Percentiles rank a stretch among this genome's conserved stretches.
Conservation (phyloP, 2,888 invertebrate species). For the Chrysolina haemoptera region DNA sequence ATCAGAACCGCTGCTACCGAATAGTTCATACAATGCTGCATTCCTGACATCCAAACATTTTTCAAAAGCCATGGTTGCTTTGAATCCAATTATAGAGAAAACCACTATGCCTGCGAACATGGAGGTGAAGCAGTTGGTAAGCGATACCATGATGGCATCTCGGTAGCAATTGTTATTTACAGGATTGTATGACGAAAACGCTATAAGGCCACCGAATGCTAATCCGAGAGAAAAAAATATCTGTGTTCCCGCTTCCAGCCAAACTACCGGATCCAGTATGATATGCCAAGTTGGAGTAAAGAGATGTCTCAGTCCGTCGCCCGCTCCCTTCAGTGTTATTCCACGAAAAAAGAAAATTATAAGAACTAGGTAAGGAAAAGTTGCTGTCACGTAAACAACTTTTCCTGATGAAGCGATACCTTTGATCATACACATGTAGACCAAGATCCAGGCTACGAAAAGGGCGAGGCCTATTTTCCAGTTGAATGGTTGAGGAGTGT, state of each 20-base stretch:
- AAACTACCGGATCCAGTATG: constrained; percentile 93
- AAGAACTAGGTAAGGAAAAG: constrained; percentile 95
- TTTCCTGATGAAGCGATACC: constrained; percentile 96
- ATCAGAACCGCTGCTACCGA: constrained; percentile 70
- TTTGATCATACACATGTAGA: constrained; percentile 97
- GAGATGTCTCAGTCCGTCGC: constrained; percentile 88
- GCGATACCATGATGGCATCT: constrained; percentile 92
- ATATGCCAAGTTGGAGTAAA: constrained; percentile 95
- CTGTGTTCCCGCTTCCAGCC: constrained; percentile 98
- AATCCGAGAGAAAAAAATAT: constrained; percentile 97
- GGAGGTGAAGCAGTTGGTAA: constrained; percentile 95
- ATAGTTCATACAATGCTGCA: constrained; percentile 73
- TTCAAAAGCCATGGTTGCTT: constrained; percentile 88
- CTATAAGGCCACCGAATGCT: constrained; percentile 96
- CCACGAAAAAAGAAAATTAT: constrained; percentile 97
- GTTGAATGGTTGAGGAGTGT: constrained; percentile 89
- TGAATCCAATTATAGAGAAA: constrained; percentile 95
- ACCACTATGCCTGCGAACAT: constrained; percentile 94
- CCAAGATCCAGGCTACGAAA: constrained; percentile 92
- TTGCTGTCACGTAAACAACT: constrained; percentile 96
- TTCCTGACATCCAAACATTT: constrained; percentile 80
- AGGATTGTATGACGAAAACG: constrained; percentile 97
- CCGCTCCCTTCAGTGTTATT: constrained; percentile 85
- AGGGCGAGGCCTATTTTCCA: constrained; percentile 92
- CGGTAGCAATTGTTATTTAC: constrained; percentile 96